phyloP scores from a whole-genome alignment of 2,113 vertebrate genomes.

The Chlamydotis undulata region DNA sequence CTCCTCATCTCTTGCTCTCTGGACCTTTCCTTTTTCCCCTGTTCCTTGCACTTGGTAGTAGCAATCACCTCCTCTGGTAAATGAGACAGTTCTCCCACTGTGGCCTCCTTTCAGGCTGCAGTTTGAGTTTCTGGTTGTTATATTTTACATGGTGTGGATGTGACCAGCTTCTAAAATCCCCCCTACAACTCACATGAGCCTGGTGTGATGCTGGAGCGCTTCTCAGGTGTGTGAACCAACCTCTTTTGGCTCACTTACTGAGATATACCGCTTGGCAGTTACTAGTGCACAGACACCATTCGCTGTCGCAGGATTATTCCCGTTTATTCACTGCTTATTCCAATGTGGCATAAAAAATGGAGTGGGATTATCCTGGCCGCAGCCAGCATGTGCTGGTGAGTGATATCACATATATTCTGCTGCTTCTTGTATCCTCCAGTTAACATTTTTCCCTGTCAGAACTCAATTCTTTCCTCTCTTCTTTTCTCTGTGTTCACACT shows the following conservation, averaged over 20 bases:
- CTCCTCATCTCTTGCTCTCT: background rate
- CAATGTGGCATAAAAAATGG: background rate
- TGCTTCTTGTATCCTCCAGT: background rate
- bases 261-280: background rate
- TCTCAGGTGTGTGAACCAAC: background rate
- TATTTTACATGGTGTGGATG: background rate
- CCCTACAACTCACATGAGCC: background rate
- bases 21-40: fast-evolving
- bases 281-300: background rate
- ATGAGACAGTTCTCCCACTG: background rate
- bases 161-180: background rate
- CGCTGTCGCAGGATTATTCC: background rate
- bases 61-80: background rate
- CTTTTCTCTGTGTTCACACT: fast-evolving
- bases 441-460: background rate
- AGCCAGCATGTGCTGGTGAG: background rate
- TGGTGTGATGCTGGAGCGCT: background rate
- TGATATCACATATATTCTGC: background rate
- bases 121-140: background rate
- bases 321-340: background rate
- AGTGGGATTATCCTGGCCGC: background rate
- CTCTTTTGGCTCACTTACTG: background rate
- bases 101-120: background rate
- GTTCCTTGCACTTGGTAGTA: background rate
- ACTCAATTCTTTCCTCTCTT: background rate